Evolutionary conservation across 2,113 vertebrate genomes (phyloP).

Genomic region (Corythornis cristatus): DNA sequence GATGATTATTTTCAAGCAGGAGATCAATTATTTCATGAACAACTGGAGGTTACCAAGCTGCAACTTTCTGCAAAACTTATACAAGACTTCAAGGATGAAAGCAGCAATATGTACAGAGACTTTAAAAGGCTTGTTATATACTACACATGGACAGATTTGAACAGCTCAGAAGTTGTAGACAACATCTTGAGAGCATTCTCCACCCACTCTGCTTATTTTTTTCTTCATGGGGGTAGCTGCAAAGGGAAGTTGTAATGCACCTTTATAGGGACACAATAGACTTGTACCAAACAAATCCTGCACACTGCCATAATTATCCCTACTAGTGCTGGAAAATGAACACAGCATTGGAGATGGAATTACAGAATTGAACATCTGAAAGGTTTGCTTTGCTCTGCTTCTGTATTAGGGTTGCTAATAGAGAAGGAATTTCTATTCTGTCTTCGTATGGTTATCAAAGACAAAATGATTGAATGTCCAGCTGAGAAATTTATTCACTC

Average conservation of each 20-base stretch:
- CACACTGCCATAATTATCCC: not conserved
- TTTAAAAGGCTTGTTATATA: not conserved
- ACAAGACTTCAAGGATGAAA: not conserved
- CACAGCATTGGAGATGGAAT: not conserved
- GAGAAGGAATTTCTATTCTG: not conserved
- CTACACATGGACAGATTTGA: not conserved
- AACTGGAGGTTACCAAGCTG: not conserved
- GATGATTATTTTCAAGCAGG: not conserved
- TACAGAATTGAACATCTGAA: not conserved
- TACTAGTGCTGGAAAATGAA: not conserved
- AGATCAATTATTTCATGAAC: not conserved
- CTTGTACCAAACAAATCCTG: not conserved
- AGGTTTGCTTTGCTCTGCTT: not conserved
- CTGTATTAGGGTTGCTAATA: not conserved
- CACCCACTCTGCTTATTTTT: not conserved
- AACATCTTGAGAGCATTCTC: not conserved
- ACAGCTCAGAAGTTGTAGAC: not conserved
- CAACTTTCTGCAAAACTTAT: not conserved
- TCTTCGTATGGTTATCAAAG: slow-evolving; percentile 30
- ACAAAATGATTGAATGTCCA: slow-evolving; percentile 48
- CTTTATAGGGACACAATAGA: not conserved
- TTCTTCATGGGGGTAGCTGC: not conserved
- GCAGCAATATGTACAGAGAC: not conserved
- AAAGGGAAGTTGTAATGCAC: not conserved
- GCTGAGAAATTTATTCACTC: slow-evolving; percentile 55